Evolutionary conservation across 2,888 invertebrate species (phyloP), one percentile per base, ranked within the genome.

Genomic region (Marronus borbonicus): DNA sequence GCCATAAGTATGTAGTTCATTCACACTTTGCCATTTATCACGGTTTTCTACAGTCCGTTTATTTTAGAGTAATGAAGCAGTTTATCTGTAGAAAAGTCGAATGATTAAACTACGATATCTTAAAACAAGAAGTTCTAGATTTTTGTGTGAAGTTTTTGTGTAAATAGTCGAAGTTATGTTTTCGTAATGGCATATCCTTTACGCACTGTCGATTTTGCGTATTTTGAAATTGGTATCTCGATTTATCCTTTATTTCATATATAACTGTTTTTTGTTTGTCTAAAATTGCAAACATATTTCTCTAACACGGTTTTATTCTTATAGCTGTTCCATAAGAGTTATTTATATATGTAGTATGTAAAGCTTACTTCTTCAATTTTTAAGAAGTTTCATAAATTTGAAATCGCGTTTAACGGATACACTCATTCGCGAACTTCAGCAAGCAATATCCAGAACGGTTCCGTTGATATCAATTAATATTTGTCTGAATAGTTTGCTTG

Each of bases 381-480:
- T 24, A 60, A 24, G 20, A 20, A 24, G 10, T 17, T 8, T 62
- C 62, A 62, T 62, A 31, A 62, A 62, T 31, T 31, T 14, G 4
- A 31, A 28, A 10, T 14, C 28, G 4, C 31, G 14, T 66, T 39
- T 44, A 66, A 39, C 20, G 39, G 65, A 44, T 39, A n/a, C 14
- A 36, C 36, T 36, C 4, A 5, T 36, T 66, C 44, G 44, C 7
- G 10, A 66, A 66, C 14, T 39, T 66, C 17, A 44, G 65, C 65
- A n/a, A 8, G 17, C 39, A 66, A 66, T 66, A 39, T 66, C n/a
- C 20, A 66, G 44, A 66, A 66, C 65, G 36, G 5, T 66, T 66
- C 65, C 44, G 39, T 20, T 66, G 39, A 66, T 66, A 17, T 66
- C 65, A 66, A 66, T 39, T 66, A 66, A 66, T 66, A 66, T 66